Conservation (phyloP, 2,888 invertebrate genomes). For the Meandrusa payeni region DNA sequence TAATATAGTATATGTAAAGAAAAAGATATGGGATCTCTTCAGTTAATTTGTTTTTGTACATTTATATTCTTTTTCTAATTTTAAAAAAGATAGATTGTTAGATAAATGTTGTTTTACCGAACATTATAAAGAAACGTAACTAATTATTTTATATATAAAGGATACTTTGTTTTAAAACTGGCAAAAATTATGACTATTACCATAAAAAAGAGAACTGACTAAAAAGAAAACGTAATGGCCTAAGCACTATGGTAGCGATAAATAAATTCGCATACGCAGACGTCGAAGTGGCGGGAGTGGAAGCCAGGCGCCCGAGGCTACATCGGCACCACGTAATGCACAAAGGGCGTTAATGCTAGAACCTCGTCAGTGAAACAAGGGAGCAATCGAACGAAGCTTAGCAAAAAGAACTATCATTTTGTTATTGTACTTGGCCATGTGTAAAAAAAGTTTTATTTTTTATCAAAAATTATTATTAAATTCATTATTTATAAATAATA, state of each 20-base stretch:
- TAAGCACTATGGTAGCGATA: constrained; percentile 2
- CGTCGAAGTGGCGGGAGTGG: constrained; percentile 15
- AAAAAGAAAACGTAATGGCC: neutral
- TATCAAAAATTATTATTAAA: too few relatives aligned
- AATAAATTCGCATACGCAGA: constrained; percentile 8
- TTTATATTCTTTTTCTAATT: too few relatives aligned
- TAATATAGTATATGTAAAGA: too few relatives aligned
- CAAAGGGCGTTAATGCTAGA: constrained; percentile 60
- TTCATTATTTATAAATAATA: too few relatives aligned
- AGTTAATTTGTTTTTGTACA: too few relatives aligned
- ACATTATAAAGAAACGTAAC: too few relatives aligned
- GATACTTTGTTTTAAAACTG: too few relatives aligned
- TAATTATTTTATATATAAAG: too few relatives aligned
- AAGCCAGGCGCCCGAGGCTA: constrained; percentile 39
- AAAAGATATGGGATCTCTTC: too few relatives aligned
- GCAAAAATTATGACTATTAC: neutral
- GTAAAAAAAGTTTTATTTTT: neutral
- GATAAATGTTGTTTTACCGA: too few relatives aligned
- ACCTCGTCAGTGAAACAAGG: constrained; percentile 57
- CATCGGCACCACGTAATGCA: constrained; percentile 51
- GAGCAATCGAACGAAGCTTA: constrained; percentile 18
- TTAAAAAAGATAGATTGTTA: too few relatives aligned
- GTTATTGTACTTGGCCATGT: constrained; percentile 10
- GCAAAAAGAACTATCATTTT: constrained; percentile 40
- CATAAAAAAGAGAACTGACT: neutral